phyloP scores from a whole-genome alignment of 2,113 vertebrate genomes.

The Chrysochloris asiatica region DNA sequence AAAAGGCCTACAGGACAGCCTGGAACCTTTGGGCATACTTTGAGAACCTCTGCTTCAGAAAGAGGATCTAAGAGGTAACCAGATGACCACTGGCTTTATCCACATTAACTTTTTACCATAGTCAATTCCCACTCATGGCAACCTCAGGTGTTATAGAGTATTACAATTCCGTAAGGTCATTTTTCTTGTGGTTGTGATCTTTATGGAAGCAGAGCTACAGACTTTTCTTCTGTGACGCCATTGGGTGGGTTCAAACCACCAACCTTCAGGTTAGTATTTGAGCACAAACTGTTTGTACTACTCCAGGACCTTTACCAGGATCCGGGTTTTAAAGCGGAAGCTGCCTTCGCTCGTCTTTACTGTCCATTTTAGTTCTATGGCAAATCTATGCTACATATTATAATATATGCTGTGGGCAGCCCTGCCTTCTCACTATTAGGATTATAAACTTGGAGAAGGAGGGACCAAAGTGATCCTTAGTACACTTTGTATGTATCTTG shows the following conservation, averaged over 20 bases:
- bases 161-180: neutral
- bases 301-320: neutral
- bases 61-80: too few species aligned
- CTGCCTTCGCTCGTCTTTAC: neutral
- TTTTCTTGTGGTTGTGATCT: neutral
- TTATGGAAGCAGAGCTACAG: neutral
- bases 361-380: neutral
- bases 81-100: too few species aligned
- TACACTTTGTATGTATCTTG: too few species aligned
- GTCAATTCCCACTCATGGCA: too few species aligned
- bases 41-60: neutral
- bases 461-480: too few species aligned
- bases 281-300: neutral
- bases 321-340: too few species aligned
- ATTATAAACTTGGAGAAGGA: neutral
- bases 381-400: neutral
- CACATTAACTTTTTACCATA: too few species aligned
- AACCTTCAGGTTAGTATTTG: neutral
- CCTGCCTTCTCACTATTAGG: neutral
- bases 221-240: neutral
- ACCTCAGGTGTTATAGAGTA: neutral
- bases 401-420: neutral
- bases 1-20: too few species aligned
- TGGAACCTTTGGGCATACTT: too few species aligned
- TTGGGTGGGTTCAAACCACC: too few species aligned